Evolutionary conservation across 2,888 invertebrate species (phyloP), one percentile per base, ranked within the genome.

Genomic region (Steinernema scapterisci): DNA sequence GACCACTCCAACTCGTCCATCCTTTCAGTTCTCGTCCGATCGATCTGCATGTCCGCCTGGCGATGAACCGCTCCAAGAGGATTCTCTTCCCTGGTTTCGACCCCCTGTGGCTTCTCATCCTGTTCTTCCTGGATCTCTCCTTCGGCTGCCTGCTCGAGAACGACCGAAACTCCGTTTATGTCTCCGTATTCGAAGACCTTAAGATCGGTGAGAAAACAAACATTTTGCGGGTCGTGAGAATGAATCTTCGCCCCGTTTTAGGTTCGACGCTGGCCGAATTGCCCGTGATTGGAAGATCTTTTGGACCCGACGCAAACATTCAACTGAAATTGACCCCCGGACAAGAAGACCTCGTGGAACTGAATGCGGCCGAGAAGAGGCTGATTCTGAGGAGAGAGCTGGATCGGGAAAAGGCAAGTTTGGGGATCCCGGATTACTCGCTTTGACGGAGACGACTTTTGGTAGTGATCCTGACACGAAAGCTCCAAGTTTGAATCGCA

Each of bases 341-440:
- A 72, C 73, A 71, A 16, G 82, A 85, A 75, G 63, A 63, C 63
- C 75, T 79, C 51, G 83, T 85, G 16, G 79, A 78, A 21, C 75
- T 86, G 27, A 80, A 84, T 45, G 73, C 80, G 3, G 74, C 78
- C 38, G 79, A 72, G 54, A 83, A 86, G 63, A 78, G 83, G 54
- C 72, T 86, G 71, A 76, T 78, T 5, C 75, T 86, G 71, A 82
- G 76, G 44, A 79, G 79, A 51, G 75, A 78, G 16, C 63, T 86
- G 63, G 86, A 86, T 72, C 75, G 86, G 6, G 86, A 86, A 75
- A 81, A 83, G 81, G 83, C 81, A 23, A 70, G 31, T 27, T 21
- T 16, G n/a, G n/a, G 1, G n/a, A 9, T 9, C n/a, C n/a, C n/a
- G n/a, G n/a, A n/a, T n/a, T n/a, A n/a, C n/a, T n/a, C n/a, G n/a